Conservation (phyloP, 2,113 vertebrate species). For the Gavialis gangeticus region DNA sequence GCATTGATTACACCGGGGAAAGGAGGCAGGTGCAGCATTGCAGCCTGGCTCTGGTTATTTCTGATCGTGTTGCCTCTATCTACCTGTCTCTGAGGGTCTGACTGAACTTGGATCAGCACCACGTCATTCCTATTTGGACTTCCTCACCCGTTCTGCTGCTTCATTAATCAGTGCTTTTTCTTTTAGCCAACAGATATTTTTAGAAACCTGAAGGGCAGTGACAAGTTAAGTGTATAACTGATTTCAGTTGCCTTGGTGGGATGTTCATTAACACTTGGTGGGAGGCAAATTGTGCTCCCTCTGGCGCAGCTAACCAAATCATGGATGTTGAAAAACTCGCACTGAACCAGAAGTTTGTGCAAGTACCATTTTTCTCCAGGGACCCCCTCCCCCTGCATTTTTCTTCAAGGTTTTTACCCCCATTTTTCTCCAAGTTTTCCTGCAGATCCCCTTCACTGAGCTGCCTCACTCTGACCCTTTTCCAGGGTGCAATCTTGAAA, state of each 20-base stretch:
- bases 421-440: neutral
- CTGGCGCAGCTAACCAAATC: neutral
- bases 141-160: neutral
- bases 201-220: neutral
- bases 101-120: neutral
- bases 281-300: neutral
- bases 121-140: neutral
- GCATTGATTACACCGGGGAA: neutral
- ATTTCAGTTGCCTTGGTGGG: neutral
- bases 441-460: neutral
- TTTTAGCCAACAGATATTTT: neutral
- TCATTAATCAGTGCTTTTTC: neutral
- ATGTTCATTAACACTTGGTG: neutral
- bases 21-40: neutral
- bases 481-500: too few species aligned
- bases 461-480: too few species aligned
- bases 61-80: neutral
- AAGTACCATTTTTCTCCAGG: neutral
- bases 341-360: rapidly evolving
- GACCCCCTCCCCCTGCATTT: neutral
- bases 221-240: neutral
- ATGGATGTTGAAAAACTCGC: neutral
- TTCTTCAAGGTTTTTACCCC: neutral
- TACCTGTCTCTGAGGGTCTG: neutral
- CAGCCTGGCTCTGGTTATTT: neutral